phyloP scores from a whole-genome alignment of 2,113 vertebrate species.

The crab-eating macaque (Macaca fascicularis) region DNA sequence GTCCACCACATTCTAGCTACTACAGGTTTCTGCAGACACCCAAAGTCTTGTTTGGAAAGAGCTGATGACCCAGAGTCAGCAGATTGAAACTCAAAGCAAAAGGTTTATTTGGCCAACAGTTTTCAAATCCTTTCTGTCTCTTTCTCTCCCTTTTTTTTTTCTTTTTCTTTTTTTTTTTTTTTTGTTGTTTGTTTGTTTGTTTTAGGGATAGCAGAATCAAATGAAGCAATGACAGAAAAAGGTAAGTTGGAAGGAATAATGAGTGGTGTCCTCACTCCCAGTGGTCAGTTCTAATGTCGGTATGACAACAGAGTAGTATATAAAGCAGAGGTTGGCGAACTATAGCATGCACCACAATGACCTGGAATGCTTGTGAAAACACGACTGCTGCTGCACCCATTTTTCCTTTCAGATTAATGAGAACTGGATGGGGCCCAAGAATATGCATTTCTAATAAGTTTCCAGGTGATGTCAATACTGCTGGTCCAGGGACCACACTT shows the following conservation, averaged over 20 bases:
- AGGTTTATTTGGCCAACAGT: neutral
- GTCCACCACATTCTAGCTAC: neutral
- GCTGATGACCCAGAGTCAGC: neutral
- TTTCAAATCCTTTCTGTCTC: neutral
- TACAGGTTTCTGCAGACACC: neutral
- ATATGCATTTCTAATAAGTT: neutral
- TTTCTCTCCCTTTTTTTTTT: fast-evolving
- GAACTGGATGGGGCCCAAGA: neutral
- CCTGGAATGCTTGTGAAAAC: neutral
- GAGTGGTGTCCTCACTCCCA: neutral
- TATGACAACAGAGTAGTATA: neutral
- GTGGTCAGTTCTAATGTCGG: neutral
- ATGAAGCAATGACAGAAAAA: neutral
- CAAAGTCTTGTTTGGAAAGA: neutral
- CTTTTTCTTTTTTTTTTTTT: neutral
- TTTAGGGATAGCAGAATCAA: neutral
- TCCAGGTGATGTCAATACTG: neutral
- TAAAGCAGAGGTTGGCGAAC: neutral
- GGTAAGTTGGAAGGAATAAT: neutral
- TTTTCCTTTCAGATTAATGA: neutral
- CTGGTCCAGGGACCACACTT: neutral
- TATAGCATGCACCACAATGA: too few relatives aligned
- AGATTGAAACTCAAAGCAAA: neutral
- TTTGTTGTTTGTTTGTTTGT: neutral
- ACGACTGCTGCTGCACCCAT: neutral